Evolutionary conservation across 2,888 invertebrate genomes (phyloP).

Genomic region (Gonocerus acuteangulatus): DNA sequence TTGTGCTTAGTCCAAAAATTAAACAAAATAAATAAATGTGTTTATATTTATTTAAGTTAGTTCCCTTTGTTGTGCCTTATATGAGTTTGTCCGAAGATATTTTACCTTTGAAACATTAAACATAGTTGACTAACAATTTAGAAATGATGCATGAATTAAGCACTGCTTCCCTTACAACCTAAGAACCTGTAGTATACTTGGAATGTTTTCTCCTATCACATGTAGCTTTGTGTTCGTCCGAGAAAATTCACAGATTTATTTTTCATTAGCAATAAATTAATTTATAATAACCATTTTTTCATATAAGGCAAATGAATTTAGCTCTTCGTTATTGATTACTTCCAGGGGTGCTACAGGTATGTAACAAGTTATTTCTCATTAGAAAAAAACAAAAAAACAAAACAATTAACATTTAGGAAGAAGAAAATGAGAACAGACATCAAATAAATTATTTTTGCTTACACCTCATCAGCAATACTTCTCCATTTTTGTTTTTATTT

Average conservation of each 20-base stretch:
- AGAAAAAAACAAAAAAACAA: background rate
- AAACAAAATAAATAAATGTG: no score
- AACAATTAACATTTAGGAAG: background rate
- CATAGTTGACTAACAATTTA: background rate
- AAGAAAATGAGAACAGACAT: background rate
- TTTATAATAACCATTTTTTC: slow-evolving; percentile 19
- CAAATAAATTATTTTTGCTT: background rate
- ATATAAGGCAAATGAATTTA: slow-evolving; percentile 19
- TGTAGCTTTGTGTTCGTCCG: slow-evolving; percentile 31
- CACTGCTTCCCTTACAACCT: slow-evolving; percentile 28
- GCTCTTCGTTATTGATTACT: slow-evolving; percentile 22
- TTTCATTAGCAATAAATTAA: slow-evolving; percentile 16
- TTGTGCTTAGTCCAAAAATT: no score
- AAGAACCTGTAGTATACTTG: slow-evolving; percentile 33
- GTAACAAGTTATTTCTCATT: slow-evolving; percentile 22
- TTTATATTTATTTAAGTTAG: no score
- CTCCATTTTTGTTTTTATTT: background rate
- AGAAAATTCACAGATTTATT: slow-evolving; percentile 22
- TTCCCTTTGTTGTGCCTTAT: no score
- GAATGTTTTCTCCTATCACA: slow-evolving; percentile 31
- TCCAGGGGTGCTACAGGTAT: slow-evolving; percentile 35
- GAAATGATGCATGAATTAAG: slow-evolving; percentile 27
- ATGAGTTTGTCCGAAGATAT: no score
- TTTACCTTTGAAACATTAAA: no score
- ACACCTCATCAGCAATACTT: background rate